Percentiles rank a stretch among this genome's conserved stretches.
These are phyloP conservation scores for Pectinophora gossypiella DNA, from an alignment of 1,140 invertebrate species.

Conservation along the genomic window DNA sequence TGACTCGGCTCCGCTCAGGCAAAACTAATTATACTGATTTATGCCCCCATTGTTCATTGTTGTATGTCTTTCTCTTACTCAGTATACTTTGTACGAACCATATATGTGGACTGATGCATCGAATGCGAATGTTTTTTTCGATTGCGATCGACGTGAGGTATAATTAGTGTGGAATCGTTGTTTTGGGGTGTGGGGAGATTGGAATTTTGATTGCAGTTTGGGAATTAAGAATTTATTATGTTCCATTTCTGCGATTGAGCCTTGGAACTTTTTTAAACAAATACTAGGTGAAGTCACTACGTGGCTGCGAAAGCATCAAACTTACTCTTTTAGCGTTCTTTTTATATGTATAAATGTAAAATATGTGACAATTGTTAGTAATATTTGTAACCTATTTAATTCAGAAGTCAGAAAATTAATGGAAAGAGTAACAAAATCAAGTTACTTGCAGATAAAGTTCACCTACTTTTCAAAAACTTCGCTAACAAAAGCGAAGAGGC, in stretches of 20 bases:
- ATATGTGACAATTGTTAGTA: too few relatives aligned
- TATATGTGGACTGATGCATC: conserved; percentile 26
- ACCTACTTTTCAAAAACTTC: background rate
- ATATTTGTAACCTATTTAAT: too few relatives aligned
- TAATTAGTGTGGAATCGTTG: background rate
- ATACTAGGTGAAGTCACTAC: too few relatives aligned
- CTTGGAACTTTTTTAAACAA: too few relatives aligned
- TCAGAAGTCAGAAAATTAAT: too few relatives aligned
- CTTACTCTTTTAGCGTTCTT: too few relatives aligned
- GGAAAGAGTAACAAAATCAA: too few relatives aligned
- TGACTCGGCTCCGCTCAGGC: conserved; percentile 67
- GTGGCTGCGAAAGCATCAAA: too few relatives aligned
- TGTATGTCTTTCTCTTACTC: conserved; percentile 56
- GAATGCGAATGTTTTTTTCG: background rate
- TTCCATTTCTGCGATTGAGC: too few relatives aligned
- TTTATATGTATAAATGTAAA: too few relatives aligned
- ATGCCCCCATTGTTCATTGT: conserved; percentile 76
- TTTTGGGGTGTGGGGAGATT: background rate
- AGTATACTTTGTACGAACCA: conserved; percentile 2
- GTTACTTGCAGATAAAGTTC: background rate
- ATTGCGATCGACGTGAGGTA: background rate
- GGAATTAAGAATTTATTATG: too few relatives aligned
- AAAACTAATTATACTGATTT: conserved; percentile 77
- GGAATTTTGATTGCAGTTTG: background rate
- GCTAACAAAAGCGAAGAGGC: background rate